A percentile compares a stretch with the other conserved stretches of the same genome.
These are phyloP conservation scores for Castor canadensis DNA, from an alignment of 2,113 vertebrate genomes.

Conservation along the genomic window DNA sequence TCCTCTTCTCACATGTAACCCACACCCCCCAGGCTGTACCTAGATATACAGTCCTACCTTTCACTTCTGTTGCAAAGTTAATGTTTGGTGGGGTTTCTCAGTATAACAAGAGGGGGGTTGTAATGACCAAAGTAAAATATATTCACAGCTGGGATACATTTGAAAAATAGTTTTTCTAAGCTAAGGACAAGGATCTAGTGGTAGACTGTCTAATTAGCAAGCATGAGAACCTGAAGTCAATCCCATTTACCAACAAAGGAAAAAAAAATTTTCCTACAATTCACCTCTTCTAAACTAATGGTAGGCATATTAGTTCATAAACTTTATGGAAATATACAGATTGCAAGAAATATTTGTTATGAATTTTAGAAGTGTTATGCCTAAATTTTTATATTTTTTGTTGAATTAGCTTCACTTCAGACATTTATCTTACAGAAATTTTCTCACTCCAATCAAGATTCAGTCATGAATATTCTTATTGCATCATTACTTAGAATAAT, in stretches of 20 bases:
- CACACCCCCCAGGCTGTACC: too few species aligned
- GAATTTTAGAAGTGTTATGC: not conserved
- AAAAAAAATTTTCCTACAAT: not conserved
- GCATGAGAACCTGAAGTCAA: too few species aligned
- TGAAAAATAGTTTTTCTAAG: too few species aligned
- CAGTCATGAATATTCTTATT: not conserved
- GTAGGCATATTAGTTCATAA: not conserved
- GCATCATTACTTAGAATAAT: not conserved
- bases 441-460: not conserved
- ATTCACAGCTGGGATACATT: too few species aligned
- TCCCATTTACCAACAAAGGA: not conserved
- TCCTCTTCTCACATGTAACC: too few species aligned
- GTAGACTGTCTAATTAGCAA: too few species aligned
- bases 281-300: not conserved
- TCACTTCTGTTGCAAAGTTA: too few species aligned
- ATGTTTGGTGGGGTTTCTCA: too few species aligned
- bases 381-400: not conserved
- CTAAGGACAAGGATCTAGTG: too few species aligned
- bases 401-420: not conserved
- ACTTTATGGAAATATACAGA: not conserved
- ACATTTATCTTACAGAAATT: not conserved
- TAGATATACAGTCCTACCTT: too few species aligned
- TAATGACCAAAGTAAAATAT: too few species aligned
- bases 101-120: too few species aligned
- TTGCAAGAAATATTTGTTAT: not conserved